A percentile compares a stretch with the other conserved stretches of the same genome.
Conservation (phyloP, 2,888 invertebrate genomes). For the Drosophila tanythrix region DNA sequence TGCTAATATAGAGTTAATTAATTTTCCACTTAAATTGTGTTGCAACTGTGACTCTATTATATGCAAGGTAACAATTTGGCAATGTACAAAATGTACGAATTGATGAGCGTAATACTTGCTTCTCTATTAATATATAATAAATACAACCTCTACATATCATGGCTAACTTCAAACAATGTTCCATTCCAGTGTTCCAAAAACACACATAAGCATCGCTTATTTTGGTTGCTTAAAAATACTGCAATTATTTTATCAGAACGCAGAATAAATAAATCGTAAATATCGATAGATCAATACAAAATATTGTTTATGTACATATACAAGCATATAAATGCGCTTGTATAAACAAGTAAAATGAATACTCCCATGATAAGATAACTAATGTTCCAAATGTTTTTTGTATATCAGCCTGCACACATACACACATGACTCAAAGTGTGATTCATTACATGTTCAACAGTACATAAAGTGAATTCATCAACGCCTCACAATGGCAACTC, state of each 20-base stretch:
- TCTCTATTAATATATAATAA: background rate
- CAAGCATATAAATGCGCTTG: conserved; percentile 36
- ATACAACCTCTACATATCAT: background rate
- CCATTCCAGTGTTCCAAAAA: conserved; percentile 11
- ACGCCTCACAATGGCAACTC: conserved; percentile 57
- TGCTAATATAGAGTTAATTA: background rate
- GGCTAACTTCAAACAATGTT: background rate
- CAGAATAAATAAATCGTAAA: conserved; percentile 1
- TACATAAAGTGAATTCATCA: conserved; percentile 28
- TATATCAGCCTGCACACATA: conserved; percentile 35
- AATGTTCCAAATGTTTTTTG: conserved; percentile 51
- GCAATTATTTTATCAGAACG: background rate
- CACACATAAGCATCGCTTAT: too few species aligned
- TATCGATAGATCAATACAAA: conserved; percentile 27
- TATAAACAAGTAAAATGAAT: conserved; percentile 49
- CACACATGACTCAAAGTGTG: conserved; percentile 41
- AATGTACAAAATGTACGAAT: background rate
- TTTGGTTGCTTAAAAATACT: conserved; percentile 22
- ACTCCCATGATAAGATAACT: conserved; percentile 56
- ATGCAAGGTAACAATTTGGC: too few species aligned
- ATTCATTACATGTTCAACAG: conserved; percentile 40
- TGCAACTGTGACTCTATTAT: too few species aligned
- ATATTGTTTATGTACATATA: conserved; percentile 31
- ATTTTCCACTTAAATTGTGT: background rate
- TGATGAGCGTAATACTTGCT: background rate